Conservation (phyloP, 2,888 invertebrate species). For the Gortyna flavago region DNA sequence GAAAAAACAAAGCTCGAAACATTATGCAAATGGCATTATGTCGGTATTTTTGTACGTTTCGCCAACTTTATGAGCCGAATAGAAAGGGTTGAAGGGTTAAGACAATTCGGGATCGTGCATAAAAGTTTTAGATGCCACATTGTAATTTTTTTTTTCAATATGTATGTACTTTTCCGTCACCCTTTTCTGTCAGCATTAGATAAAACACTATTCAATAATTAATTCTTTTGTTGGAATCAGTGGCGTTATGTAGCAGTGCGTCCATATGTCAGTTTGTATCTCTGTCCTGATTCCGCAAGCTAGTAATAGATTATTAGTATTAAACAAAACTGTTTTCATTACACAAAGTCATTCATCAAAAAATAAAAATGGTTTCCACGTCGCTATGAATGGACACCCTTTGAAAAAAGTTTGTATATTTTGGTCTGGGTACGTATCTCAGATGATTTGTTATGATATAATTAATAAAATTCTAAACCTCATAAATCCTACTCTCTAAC, state of each 20-base stretch:
- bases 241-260: slow-evolving; percentile 43
- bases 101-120: slow-evolving; percentile 81
- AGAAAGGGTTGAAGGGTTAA: slow-evolving; percentile 88
- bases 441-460: neutral
- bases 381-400: neutral
- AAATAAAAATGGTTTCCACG: neutral
- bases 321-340: slow-evolving; percentile 8
- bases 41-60: slow-evolving; percentile 89
- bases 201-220: slow-evolving; percentile 60
- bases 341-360: neutral
- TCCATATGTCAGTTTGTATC: slow-evolving; percentile 45
- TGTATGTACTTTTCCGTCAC: slow-evolving; percentile 72
- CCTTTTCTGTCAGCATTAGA: slow-evolving; percentile 61
- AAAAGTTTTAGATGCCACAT: slow-evolving; percentile 84
- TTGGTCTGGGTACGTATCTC: neutral
- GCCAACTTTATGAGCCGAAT: slow-evolving; percentile 88
- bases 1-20: slow-evolving; percentile 89
- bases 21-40: slow-evolving; percentile 90
- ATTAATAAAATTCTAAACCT: slow-evolving; percentile 26
- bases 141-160: slow-evolving; percentile 78
- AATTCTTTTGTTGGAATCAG: slow-evolving; percentile 58
- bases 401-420: neutral
- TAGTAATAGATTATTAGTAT: slow-evolving; percentile 2
- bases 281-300: neutral
- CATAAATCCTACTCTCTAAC: slow-evolving; percentile 21